These are phyloP conservation scores for Eristalis intricaria DNA, from an alignment of 2,888 invertebrate genomes.

Conservation along the genomic window DNA sequence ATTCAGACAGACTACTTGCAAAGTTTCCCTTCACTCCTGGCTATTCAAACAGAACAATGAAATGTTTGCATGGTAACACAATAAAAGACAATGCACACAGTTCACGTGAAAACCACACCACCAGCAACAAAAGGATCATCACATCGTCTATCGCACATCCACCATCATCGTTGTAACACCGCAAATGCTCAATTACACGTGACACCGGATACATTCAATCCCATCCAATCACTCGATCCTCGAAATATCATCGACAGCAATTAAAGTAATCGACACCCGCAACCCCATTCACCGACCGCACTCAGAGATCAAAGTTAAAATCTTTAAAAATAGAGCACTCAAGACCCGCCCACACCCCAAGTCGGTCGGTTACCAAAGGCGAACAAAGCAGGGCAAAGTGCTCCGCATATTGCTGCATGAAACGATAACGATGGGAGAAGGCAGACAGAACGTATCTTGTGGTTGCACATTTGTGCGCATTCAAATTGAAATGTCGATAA, in stretches of 20 bases:
- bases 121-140: not conserved
- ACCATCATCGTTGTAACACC: not conserved
- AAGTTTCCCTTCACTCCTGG: no score
- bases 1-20: no score
- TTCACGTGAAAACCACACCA: not conserved
- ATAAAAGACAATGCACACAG: not conserved
- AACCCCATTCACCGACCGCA: not conserved
- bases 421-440: constrained; percentile 48
- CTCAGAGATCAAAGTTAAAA: constrained; percentile 14
- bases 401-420: constrained; percentile 54
- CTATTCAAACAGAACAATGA: no score
- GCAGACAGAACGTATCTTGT: constrained; percentile 50
- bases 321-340: not conserved
- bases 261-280: constrained; percentile 28
- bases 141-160: not conserved
- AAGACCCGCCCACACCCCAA: not conserved
- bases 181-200: constrained; percentile 1
- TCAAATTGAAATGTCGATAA: constrained; percentile 69
- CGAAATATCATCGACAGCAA: constrained; percentile 17
- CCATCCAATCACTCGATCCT: not conserved
- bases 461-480: constrained; percentile 70
- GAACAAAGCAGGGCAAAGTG: constrained; percentile 27
- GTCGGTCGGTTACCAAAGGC: not conserved
- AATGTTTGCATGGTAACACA: not conserved
- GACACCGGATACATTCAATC: not conserved